A percentile compares a stretch with the other conserved stretches of the same genome.
Conservation (phyloP, 2,888 invertebrate genomes). For the Candidula unifasciata region DNA sequence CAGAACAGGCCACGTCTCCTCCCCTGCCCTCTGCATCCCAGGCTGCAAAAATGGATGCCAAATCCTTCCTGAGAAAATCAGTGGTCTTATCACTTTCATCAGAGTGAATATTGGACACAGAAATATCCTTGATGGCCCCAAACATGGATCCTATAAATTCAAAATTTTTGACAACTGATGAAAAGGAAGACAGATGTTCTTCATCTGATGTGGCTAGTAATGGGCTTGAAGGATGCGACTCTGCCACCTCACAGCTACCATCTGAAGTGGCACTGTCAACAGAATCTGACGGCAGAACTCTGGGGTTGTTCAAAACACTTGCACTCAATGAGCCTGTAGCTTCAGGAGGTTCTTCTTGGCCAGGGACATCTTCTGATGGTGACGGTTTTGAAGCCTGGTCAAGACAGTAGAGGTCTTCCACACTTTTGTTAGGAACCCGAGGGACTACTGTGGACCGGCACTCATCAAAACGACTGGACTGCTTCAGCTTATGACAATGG, state of each 20-base stretch:
- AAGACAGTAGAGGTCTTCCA: constrained; percentile 68
- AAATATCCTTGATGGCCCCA: constrained; percentile 76
- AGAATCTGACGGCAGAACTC: background rate
- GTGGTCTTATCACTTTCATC: constrained; percentile 73
- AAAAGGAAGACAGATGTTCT: background rate
- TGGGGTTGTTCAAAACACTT: background rate
- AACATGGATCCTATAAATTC: constrained; percentile 61
- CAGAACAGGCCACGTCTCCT: constrained; percentile 9
- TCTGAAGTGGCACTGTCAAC: background rate
- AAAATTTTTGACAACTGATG: constrained; percentile 50
- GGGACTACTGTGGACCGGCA: constrained; percentile 67
- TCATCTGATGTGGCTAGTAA: background rate
- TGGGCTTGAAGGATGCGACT: background rate
- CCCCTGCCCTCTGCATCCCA: constrained; percentile 47
- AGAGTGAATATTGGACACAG: constrained; percentile 74
- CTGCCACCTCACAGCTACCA: background rate
- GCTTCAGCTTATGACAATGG: constrained; percentile 25
- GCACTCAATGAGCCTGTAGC: background rate
- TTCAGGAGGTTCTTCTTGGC: constrained; percentile 40
- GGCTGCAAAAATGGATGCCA: constrained; percentile 57
- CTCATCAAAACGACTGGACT: constrained; percentile 62
- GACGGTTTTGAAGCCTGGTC: constrained; percentile 56
- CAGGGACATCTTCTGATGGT: constrained; percentile 13
- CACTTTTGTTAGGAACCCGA: constrained; percentile 72
- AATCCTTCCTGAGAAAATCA: constrained; percentile 71